phyloP scores from a whole-genome alignment of 2,888 invertebrate species.

The Spodoptera exigua region DNA sequence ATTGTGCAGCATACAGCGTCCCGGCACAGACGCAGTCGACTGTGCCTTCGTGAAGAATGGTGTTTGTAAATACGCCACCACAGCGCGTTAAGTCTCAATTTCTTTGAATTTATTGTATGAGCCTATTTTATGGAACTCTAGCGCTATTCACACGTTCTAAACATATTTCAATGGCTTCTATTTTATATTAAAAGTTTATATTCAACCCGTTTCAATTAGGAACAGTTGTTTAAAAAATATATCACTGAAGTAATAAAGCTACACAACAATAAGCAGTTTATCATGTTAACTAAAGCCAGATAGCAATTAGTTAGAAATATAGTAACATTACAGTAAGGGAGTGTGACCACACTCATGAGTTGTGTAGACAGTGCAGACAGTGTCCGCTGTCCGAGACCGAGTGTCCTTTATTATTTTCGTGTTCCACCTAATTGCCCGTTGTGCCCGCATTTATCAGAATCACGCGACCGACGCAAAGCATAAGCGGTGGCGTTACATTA shows the following conservation, averaged over 20 bases:
- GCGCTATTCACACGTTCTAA: conserved; percentile 23
- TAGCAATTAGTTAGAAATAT: conserved; percentile 35
- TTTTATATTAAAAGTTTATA: too few species aligned
- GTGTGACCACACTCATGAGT: conserved; percentile 55
- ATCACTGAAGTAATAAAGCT: too few species aligned
- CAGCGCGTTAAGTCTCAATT: conserved; percentile 54
- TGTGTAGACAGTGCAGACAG: conserved; percentile 56
- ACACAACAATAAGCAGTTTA: conserved; percentile 3
- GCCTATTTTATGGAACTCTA: conserved; percentile 38
- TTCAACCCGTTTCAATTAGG: too few species aligned
- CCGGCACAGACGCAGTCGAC: conserved; percentile 39
- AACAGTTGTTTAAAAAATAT: too few species aligned
- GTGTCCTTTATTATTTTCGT: conserved; percentile 77
- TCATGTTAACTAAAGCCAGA: conserved; percentile 18
- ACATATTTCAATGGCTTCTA: conserved; percentile 4
- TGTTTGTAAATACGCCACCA: conserved; percentile 57
- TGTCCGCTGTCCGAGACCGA: conserved; percentile 55
- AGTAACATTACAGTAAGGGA: conserved; percentile 1
- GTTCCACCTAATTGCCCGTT: conserved; percentile 73
- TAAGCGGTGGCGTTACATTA: background rate
- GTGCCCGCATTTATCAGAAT: conserved; percentile 71
- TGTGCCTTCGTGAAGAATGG: conserved; percentile 54
- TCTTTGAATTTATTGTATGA: conserved; percentile 49
- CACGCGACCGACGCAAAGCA: background rate
- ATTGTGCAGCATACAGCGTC: conserved; percentile 49